Evolutionary conservation across 2,888 invertebrate species (phyloP), one percentile per base, ranked within the genome.

Genomic region (Yponomeuta cagnagella): DNA sequence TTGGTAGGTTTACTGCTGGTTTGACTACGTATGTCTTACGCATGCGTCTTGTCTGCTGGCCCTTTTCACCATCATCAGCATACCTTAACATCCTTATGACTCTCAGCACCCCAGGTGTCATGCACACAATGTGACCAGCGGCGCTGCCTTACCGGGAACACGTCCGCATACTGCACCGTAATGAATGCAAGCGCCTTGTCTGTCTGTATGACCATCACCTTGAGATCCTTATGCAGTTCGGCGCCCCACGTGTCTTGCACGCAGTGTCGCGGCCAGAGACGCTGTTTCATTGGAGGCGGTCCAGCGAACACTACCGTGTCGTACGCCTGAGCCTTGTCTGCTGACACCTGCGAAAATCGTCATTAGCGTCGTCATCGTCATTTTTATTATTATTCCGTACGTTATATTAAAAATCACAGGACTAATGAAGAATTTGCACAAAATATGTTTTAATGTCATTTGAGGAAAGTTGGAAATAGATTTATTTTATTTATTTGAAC

Each of bases 61-160:
- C 5, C 6, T 8, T 5, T 8, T 8, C 5, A 43, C 43, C 43
- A 8, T 8, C 9, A 8, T 6, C 43, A 43, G 43, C 43, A 43
- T 58, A 58, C 52, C 15, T 52, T 4, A 10, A 52, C 10, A 52
- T 9, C 52, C 79, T 96, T 95, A 83, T 98, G 98, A 48, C 99
- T 93, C 83, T 98, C 96, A 0, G 98, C 96, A 5, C 99, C 99
- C 97, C 97, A 97, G 0, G 97, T 96, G 77, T 97, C 96, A 87
- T 98, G 98, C 12, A 99, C 97, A 86, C 99, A 99, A 87, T 99
- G 99, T 10, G 99, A 99, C 98, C 99, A 99, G 68, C 99, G 92
- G 23, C 96, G 95, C 88, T 99, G 99, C 79, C 95, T 66, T 33
- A 66, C 31, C 23, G 2, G 31, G 0, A 6, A 30, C 9, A 33